A percentile compares a stretch with the other conserved stretches of the same genome.
Conservation (phyloP, 2,888 invertebrate genomes). For the Pachliopta kotzebuea region DNA sequence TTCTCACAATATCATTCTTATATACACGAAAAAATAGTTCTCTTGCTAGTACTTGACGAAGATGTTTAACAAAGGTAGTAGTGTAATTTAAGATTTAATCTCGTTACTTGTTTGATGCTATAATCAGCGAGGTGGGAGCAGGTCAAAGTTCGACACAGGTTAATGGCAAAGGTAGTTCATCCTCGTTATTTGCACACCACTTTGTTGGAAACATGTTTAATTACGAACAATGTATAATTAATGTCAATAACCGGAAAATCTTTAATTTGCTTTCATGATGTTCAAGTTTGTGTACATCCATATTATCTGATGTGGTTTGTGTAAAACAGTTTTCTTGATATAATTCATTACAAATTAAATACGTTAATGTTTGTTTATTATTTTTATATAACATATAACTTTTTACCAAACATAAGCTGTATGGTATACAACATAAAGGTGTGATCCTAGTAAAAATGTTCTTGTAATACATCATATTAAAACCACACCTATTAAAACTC, state of each 20-base stretch:
- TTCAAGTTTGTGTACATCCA: neutral
- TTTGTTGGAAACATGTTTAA: constrained; percentile 14
- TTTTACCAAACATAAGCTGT: neutral
- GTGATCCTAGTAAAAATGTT: too few relatives aligned
- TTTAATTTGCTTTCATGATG: neutral
- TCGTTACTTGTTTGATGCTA: constrained; percentile 13
- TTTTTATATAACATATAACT: neutral
- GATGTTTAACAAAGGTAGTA: neutral
- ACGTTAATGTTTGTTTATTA: too few relatives aligned
- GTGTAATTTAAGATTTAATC: neutral
- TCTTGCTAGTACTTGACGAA: neutral
- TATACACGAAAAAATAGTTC: neutral
- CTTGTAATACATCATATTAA: too few relatives aligned
- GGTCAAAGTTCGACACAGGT: constrained; percentile 25
- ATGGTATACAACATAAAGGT: too few relatives aligned
- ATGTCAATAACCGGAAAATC: constrained; percentile 5
- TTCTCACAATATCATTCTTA: neutral
- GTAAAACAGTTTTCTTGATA: too few relatives aligned
- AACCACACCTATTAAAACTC: too few relatives aligned
- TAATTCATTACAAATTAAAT: too few relatives aligned
- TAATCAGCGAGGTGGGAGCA: constrained; percentile 3
- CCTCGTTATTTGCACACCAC: constrained; percentile 10
- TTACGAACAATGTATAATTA: constrained; percentile 10
- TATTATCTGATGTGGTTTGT: too few relatives aligned
- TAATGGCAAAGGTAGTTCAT: constrained; percentile 21